Conservation (phyloP, 1,140 invertebrate species). For the Ylistrum balloti region DNA sequence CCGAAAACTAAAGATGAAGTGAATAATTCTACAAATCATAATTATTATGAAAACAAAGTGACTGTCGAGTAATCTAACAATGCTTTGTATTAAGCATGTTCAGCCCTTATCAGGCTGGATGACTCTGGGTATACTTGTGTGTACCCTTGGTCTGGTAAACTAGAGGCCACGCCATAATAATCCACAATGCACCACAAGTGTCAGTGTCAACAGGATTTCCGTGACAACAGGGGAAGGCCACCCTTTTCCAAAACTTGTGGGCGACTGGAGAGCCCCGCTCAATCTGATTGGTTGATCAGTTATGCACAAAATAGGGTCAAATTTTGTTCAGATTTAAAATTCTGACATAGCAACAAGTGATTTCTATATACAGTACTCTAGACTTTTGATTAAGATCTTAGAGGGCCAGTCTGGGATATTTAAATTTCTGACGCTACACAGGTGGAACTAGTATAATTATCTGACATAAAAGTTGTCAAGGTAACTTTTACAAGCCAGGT, state of each 20-base stretch:
- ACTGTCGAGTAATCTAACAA: background rate
- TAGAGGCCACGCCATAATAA: background rate
- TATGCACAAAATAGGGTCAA: slow-evolving; percentile 33
- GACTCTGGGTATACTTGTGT: slow-evolving; percentile 6
- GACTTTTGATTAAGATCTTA: slow-evolving; percentile 18
- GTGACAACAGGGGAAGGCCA: slow-evolving; percentile 36
- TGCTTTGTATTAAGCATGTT: background rate
- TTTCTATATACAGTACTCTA: background rate
- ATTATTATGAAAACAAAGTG: too few relatives aligned
- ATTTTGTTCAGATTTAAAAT: slow-evolving; percentile 32
- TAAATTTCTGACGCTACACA: background rate
- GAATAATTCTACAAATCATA: too few relatives aligned
- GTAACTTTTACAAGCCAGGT: background rate
- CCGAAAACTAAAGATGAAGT: too few relatives aligned
- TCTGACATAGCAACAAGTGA: slow-evolving; percentile 29
- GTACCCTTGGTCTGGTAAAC: background rate
- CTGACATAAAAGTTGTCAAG: background rate
- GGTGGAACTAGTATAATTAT: background rate
- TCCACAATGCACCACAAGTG: slow-evolving; percentile 31
- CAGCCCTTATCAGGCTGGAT: background rate
- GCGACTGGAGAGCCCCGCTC: background rate
- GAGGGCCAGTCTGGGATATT: background rate
- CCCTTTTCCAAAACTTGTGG: background rate
- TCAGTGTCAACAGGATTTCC: slow-evolving; percentile 21
- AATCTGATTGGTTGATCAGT: slow-evolving; percentile 28